Conservation (phyloP, 2,888 invertebrate genomes). For the Hemistola chrysoprasaria region DNA sequence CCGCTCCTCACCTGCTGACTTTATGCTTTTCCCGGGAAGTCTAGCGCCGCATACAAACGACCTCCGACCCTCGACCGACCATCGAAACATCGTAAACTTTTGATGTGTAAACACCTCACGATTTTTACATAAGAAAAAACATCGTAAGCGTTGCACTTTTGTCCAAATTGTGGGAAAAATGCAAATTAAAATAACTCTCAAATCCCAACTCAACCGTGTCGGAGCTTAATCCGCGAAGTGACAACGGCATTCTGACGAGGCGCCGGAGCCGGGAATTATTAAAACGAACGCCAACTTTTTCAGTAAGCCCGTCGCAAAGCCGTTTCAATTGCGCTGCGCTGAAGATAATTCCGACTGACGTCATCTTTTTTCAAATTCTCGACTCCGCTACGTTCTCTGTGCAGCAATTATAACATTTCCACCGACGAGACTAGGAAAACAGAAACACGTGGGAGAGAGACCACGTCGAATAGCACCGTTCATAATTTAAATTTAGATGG, state of each 20-base stretch:
- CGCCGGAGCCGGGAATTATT: constrained; percentile 82
- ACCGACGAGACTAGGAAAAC: constrained; percentile 79
- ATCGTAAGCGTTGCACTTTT: constrained; percentile 50
- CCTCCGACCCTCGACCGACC: constrained; percentile 54
- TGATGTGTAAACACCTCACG: constrained; percentile 50
- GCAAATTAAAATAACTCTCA: constrained; percentile 81
- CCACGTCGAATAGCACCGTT: constrained; percentile 73
- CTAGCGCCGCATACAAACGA: constrained; percentile 70
- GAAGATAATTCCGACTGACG: constrained; percentile 82
- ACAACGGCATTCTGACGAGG: constrained; percentile 83
- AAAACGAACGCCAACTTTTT: constrained; percentile 83
- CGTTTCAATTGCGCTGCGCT: constrained; percentile 82
- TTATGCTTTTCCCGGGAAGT: constrained; percentile 71
- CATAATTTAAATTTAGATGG: constrained; percentile 82
- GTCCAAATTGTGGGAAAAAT: constrained; percentile 67
- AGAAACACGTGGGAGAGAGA: constrained; percentile 76
- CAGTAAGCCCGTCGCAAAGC: constrained; percentile 82
- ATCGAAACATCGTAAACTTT: constrained; percentile 60
- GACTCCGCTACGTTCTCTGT: constrained; percentile 77
- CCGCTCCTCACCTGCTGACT: constrained; percentile 69
- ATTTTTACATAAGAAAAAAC: constrained; percentile 42
- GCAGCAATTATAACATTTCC: constrained; percentile 82
- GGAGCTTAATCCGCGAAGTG: constrained; percentile 81
- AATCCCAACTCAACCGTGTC: constrained; percentile 81
- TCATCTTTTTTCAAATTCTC: constrained; percentile 81